Percentiles rank a stretch among this genome's conserved stretches.
Conservation (phyloP, 1,140 invertebrate species). For the Drosophila eugracilis region DNA sequence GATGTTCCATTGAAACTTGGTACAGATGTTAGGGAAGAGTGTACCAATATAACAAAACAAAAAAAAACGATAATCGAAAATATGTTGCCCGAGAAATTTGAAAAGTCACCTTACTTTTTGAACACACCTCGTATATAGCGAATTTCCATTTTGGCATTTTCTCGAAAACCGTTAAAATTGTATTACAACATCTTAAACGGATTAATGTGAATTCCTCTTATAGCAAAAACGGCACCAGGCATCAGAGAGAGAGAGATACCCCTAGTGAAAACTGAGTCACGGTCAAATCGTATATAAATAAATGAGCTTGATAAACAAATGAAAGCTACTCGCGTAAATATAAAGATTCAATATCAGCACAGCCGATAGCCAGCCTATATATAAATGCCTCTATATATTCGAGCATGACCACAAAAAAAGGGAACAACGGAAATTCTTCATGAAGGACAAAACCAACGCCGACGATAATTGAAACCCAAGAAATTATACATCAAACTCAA, state of each 20-base stretch:
- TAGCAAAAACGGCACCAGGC: conserved; percentile 2
- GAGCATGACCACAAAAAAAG: neutral
- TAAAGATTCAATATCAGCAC: conserved; percentile 21
- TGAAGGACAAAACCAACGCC: conserved; percentile 5
- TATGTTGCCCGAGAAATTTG: no score
- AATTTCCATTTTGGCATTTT: neutral
- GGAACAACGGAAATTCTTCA: conserved; percentile 3
- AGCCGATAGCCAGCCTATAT: conserved; percentile 6
- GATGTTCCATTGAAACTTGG: no score
- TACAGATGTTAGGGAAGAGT: no score
- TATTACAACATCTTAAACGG: conserved; percentile 21
- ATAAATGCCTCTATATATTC: neutral
- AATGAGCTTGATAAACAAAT: conserved; percentile 37
- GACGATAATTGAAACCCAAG: neutral
- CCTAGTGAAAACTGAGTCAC: conserved; percentile 60
- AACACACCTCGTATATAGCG: no score
- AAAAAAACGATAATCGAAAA: no score
- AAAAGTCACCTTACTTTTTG: no score
- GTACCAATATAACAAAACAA: no score
- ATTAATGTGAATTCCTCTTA: neutral
- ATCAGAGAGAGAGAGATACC: conserved; percentile 10
- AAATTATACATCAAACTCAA: conserved; percentile 8
- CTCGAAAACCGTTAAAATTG: conserved; percentile 3
- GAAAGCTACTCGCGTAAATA: conserved; percentile 29
- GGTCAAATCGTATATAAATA: conserved; percentile 59